Conservation (phyloP, 1,140 invertebrate species). For the Drosophila subobscura region DNA sequence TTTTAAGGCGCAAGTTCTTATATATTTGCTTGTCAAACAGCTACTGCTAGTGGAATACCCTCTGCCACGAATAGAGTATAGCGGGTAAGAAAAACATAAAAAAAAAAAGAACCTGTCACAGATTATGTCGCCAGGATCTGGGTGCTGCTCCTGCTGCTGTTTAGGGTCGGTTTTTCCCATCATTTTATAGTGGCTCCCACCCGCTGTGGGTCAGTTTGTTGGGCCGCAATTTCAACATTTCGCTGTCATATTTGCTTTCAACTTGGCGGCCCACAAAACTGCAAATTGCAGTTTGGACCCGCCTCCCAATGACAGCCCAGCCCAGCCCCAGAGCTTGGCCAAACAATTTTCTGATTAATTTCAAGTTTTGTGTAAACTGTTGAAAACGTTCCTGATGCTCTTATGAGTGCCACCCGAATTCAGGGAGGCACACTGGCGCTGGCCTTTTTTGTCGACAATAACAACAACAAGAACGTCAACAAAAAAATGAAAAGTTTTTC, state of each 20-base stretch:
- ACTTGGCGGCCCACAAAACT: conserved; percentile 48
- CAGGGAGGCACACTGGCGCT: not conserved
- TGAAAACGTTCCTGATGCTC: conserved; percentile 43
- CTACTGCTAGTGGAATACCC: too few species aligned
- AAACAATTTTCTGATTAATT: conserved; percentile 77
- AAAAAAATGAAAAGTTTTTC: conserved; percentile 53
- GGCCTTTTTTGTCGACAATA: conserved; percentile 9
- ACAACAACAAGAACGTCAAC: not conserved
- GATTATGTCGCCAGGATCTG: conserved; percentile 33
- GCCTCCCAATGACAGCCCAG: too few species aligned
- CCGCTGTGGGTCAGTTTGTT: too few species aligned
- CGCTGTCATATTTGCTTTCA: conserved; percentile 65
- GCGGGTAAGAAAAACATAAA: conserved; percentile 1
- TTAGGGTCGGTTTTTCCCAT: not conserved
- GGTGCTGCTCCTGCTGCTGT: conserved; percentile 9
- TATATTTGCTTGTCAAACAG: too few species aligned
- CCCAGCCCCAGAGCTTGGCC: conserved; percentile 15
- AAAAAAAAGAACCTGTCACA: conserved; percentile 4
- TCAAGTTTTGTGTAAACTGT: conserved; percentile 74
- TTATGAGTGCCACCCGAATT: conserved; percentile 27
- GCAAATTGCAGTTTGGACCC: conserved; percentile 61
- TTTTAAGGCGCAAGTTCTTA: too few species aligned
- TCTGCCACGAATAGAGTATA: too few species aligned
- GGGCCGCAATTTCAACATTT: conserved; percentile 46
- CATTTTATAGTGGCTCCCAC: not conserved